Evolutionary conservation across 2,113 vertebrate species (phyloP), one percentile per base, ranked within the genome.

Genomic region (Oplegnathus fasciatus): DNA sequence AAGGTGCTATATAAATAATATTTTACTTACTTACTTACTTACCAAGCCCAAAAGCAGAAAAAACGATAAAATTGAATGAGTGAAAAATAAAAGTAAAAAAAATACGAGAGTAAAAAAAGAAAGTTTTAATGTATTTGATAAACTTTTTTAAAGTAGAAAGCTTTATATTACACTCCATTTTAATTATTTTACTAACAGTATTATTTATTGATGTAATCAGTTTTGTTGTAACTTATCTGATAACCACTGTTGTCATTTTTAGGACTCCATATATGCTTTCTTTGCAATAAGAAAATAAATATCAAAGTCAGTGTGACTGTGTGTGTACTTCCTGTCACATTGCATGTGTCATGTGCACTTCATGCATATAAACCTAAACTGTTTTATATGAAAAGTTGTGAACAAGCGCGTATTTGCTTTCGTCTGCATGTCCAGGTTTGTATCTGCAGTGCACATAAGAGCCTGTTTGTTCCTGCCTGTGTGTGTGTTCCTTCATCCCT

Each of bases 391-490:
- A 82, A 72, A 65, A 34, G 24, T 26, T 48, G 22, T 50, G 6
- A 14, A 13, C n/a, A 62, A 32, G 18, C 7, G 0, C 0, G 6
- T 55, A 17, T 40, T 42, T n/a, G 8, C 55, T 69, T 54, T 65
- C 2, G 0, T 24, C 62, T 72, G n/a, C 24, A 30, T 84, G 24
- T 83, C 30, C 20, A 32, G 26, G 26, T 66, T 50, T 80, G 46
- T 79, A 54, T 84, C 60, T 80, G 65, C 66, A 80, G 71, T 4
- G 3, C 54, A 77, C 62, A 86, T 57, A 74, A 74, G 82, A 68
- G 74, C 62, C 52, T 26, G 73, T 86, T 87, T 87, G 92, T 89
- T 86, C 70, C 73, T 81, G 57, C 52, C 9, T 52, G 75, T 79
- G 78, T 82, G 85, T 76, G 78, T 72, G 81, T 46, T 69, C 75